Evolutionary conservation across 2,797 vertebrate species (phyloP).

Genomic region (Pteropus rufus): DNA sequence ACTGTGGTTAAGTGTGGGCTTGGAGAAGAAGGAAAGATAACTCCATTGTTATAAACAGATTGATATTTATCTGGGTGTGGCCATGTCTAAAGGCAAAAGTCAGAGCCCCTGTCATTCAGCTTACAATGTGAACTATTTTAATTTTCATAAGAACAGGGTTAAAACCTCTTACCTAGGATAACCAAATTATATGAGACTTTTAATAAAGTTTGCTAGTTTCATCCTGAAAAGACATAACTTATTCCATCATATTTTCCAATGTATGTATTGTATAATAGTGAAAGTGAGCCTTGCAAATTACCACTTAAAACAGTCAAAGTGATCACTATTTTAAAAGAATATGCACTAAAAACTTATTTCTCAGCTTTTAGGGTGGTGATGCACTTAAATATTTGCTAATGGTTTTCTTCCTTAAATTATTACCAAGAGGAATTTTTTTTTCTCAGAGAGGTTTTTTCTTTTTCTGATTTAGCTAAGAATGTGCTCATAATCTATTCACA

Average conservation of each 20-base stretch:
- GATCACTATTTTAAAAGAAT: background rate
- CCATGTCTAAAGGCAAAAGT: background rate
- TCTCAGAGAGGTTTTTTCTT: background rate
- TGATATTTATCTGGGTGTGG: background rate
- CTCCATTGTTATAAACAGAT: background rate
- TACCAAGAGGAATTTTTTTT: background rate
- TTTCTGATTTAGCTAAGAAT: constrained; percentile 77
- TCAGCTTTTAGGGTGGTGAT: background rate
- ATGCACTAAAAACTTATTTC: background rate
- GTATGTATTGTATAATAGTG: background rate
- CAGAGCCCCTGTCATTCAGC: background rate
- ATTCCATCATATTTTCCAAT: background rate
- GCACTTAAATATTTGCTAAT: background rate
- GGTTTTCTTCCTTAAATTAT: background rate
- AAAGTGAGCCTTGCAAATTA: background rate
- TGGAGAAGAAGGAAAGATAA: background rate
- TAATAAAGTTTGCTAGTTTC: background rate
- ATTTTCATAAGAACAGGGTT: background rate
- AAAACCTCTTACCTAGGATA: background rate
- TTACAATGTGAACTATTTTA: background rate
- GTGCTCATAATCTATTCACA: constrained; percentile 89
- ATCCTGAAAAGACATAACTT: background rate
- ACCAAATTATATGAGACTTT: background rate
- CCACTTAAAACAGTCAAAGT: background rate
- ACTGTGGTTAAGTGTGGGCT: too few species aligned